Evolutionary conservation across 2,888 invertebrate species (phyloP).

Genomic region (Tigriopus californicus): DNA sequence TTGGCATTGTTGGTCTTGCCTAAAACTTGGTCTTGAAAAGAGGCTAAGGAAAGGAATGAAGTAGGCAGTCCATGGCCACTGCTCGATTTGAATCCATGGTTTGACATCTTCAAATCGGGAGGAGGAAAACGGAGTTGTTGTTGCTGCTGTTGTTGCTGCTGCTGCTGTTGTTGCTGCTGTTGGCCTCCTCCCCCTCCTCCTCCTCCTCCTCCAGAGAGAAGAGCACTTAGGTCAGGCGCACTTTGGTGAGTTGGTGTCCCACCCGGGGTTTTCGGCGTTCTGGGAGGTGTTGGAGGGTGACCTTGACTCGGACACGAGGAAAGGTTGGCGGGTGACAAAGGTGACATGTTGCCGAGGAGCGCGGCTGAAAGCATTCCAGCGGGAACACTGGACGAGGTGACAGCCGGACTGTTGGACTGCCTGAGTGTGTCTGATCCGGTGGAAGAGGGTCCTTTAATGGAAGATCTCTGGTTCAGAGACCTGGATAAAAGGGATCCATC

Average conservation of each 20-base stretch:
- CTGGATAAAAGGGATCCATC: no score
- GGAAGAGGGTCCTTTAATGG: no score
- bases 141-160: background rate
- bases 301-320: constrained; percentile 19
- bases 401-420: no score
- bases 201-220: background rate
- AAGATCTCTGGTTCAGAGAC: no score
- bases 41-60: constrained; percentile 25
- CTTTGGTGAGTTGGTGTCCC: constrained; percentile 14
- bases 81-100: background rate
- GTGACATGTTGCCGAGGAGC: constrained; percentile 21
- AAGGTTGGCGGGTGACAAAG: constrained; percentile 24
- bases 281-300: constrained; percentile 35
- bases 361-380: constrained; percentile 11
- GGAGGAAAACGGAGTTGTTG: background rate
- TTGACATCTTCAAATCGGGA: background rate
- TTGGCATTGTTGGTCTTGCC: constrained; percentile 14
- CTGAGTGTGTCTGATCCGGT: no score
- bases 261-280: constrained; percentile 30
- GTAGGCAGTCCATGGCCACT: constrained; percentile 12
- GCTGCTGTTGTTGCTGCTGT: background rate
- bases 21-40: constrained; percentile 23
- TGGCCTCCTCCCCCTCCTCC: no score
- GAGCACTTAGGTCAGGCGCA: background rate
- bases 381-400: background rate